Base-by-base conservation (phyloP, 2,888 invertebrate species). In the Julus scandinavius region DNA sequence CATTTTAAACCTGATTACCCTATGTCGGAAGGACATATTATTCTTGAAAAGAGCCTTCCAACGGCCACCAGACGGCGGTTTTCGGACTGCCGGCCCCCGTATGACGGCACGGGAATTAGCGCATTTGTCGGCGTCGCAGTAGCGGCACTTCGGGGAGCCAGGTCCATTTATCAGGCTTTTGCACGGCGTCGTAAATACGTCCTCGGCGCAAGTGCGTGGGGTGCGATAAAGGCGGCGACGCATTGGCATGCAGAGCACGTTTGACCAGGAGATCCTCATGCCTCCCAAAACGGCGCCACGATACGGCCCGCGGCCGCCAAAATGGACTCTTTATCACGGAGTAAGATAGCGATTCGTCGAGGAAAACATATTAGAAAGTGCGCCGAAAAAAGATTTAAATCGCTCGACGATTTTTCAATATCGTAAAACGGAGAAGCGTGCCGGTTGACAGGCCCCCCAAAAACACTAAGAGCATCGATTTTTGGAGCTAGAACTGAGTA, bases 361-460 rank as follows among this genome's bases (percentile, higher is more conserved):
- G 15, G 54, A 17, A 54, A 54, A 54, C 54, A 13, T 54, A 54
- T 54, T 54, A 54, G 54, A 54, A 54, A 54, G 54, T 54, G 54
- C 54, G 15, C 54, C 54, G 54, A 13, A 54, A 54, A 54, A 54
- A 17, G 54, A 54, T 54, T 54, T 54, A 54, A 54, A 54, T 54
- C 54, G 54, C 54, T 54, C 54, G 54, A 54, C 54, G 54, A 54
- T 54, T 54, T 54, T 54, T 54, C 54, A 54, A 54, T 54, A 54
- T 54, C 54, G 54, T 54, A 54, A 54, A 54, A 54, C 54, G 13
- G 49, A 54, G 54, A 54, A 54, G 11, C 54, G 54, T 54, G 54
- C 54, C 54, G 54, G 49, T 49, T 49, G 54, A 54, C 54, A 54
- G 54, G 54, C 54, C 50, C 50, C 50, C 29, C 29, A 29, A 29